Evolutionary conservation across 2,888 invertebrate genomes (phyloP), one percentile per base, ranked within the genome.

Genomic region (Andrena camellia): DNA sequence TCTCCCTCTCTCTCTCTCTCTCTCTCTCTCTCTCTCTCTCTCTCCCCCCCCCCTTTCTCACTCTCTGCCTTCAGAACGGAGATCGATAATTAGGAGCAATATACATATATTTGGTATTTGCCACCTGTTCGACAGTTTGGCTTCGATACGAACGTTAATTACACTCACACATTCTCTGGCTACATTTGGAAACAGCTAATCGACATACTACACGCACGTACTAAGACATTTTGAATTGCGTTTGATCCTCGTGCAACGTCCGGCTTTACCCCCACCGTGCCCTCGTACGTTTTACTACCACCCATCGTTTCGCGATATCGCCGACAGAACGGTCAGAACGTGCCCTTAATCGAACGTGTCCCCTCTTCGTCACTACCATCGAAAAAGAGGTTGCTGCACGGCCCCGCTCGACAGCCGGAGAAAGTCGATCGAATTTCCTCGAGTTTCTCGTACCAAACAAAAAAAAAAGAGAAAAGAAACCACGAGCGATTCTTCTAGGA

Each of bases 51-150:
- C 3, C 57, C 42, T 23, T 62, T 68, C 62, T 66, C 50, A 63
- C 59, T 64, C 35, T 50, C 31, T 76, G 33, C 33, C 68, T 71
- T 76, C 54, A 75, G 78, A 84, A 83, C 83, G 83, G 79, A 83
- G 79, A 84, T 83, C 84, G 79, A 83, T 73, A 84, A 79, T 83
- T 84, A 83, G 79, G 84, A 83, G 84, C 79, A 72, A 83, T 79
- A 83, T 83, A 83, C 73, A 82, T 82, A 79, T 84, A 83, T 84
- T 84, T 84, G 84, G 84, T 84, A 84, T 84, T 84, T 63, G 83
- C 84, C 83, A 83, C 57, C 83, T 79, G 79, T 79, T 83, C 83
- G 84, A 79, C 83, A 76, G 79, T 69, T 83, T 76, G 84, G 83
- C 84, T 76, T 79, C 83, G 75, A 70, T 72, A 76, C 69, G 79